These are phyloP conservation scores for Drosophila suzukii DNA, from an alignment of 1,140 invertebrate genomes.

Conservation along the genomic window DNA sequence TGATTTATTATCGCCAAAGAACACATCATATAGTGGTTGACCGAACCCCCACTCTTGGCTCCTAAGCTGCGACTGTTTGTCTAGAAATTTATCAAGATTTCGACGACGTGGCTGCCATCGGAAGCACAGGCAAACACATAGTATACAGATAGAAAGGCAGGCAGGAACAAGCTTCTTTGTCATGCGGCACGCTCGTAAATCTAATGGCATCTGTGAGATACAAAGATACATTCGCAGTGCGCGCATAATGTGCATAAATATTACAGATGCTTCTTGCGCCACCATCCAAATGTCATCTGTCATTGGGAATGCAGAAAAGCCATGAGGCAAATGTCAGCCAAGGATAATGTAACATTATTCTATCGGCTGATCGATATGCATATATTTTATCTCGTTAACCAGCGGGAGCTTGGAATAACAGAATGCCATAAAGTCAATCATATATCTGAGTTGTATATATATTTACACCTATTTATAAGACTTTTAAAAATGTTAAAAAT, in stretches of 20 bases:
- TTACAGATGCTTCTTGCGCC: slow-evolving; percentile 37
- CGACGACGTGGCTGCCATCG: slow-evolving; percentile 15
- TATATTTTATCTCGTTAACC: not conserved
- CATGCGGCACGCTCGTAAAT: slow-evolving; percentile 34
- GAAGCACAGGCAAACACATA: slow-evolving; percentile 1
- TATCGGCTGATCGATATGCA: slow-evolving; percentile 20
- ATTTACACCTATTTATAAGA: too few species aligned
- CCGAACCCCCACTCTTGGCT: not conserved
- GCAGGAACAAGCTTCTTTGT: slow-evolving; percentile 40
- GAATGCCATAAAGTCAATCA: too few species aligned
- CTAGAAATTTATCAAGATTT: slow-evolving; percentile 47
- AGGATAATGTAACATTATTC: slow-evolving; percentile 22
- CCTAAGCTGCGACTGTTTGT: slow-evolving; percentile 29
- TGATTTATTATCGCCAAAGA: slow-evolving; percentile 40
- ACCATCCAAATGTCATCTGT: slow-evolving; percentile 31
- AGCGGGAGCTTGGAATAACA: not conserved
- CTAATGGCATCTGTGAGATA: slow-evolving; percentile 32
- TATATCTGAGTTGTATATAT: too few species aligned
- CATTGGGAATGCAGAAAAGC: slow-evolving; percentile 28
- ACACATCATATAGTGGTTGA: slow-evolving; percentile 28
- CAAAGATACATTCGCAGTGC: slow-evolving; percentile 17
- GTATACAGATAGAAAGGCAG: not conserved
- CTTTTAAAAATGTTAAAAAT: not conserved
- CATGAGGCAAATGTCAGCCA: slow-evolving; percentile 34
- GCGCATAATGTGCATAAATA: slow-evolving; percentile 42